Evolutionary conservation across 2,797 vertebrate species (phyloP), one percentile per base, ranked within the genome.

Genomic region (Anguilla anguilla): DNA sequence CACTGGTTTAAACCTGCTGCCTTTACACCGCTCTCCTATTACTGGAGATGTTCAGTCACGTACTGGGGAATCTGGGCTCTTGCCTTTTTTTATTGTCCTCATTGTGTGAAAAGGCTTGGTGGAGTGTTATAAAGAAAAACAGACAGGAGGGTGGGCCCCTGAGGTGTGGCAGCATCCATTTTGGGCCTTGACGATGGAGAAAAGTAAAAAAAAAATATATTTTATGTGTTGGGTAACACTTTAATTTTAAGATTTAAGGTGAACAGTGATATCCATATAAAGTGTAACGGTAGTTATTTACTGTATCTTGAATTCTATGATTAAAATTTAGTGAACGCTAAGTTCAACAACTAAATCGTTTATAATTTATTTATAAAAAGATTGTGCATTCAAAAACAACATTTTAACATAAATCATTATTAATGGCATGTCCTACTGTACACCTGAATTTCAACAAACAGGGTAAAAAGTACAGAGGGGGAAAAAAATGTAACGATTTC

Each of bases 401-500:
- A 22, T 59, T 85, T 25, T 10, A 31, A 13, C 61, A 28, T 85
- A 15, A n/a, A 57, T 6, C 39, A 69, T 22, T 61, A 5, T 79
- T 61, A 51, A 49, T 64, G 64, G 79, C 39, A 84, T 0, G 64
- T 86, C 84, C 83, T 74, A 43, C 64, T 25, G 35, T 28, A 51
- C 61, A 72, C 51, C 28, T 82, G 25, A 77, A 93, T 94, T 94
- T 92, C 93, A 95, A 7, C 72, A 57, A 7, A 28, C 22, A 39
- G 10, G 84, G 5, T 17, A 64, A 72, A 72, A 53, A 49, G 92
- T 92, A 90, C 91, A 94, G 43, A 93, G 61, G 25, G 55, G 53
- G 0, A 61, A 64, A 72, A 35, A 74, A 92, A 89, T 92, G 91
- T 1, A 92, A 94, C 92, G 92, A 92, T 91, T 93, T 94, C 95